Conservation (phyloP, 2,797 vertebrate genomes). For the Phataginus tetradactyla region DNA sequence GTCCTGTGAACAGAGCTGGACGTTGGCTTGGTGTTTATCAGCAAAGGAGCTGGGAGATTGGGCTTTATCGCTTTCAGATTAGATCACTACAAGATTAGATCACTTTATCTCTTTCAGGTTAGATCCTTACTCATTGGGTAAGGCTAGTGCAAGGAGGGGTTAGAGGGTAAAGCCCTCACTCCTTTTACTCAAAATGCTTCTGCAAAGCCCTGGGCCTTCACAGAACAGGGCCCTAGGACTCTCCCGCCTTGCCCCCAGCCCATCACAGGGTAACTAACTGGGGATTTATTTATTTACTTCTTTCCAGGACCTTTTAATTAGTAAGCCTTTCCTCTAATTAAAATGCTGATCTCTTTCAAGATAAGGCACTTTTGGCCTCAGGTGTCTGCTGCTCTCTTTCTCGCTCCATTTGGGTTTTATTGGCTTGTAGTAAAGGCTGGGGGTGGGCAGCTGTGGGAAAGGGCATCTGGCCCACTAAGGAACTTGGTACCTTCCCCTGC, state of each 20-base stretch:
- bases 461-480: no score
- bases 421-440: background rate
- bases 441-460: background rate
- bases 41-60: constrained; percentile 77
- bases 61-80: no score
- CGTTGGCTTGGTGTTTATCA: constrained; percentile 81
- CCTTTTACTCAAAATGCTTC: constrained; percentile 55
- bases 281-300: constrained; percentile 39
- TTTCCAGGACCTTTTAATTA: constrained; percentile 55
- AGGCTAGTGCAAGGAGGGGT: background rate
- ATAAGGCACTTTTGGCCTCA: constrained; percentile 53
- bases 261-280: background rate
- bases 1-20: constrained; percentile 15
- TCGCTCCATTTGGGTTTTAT: constrained; percentile 35
- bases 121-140: constrained; percentile 68
- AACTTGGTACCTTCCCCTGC: background rate
- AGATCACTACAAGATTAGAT: no score
- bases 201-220: background rate
- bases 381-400: constrained; percentile 52
- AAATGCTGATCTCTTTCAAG: constrained; percentile 57
- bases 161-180: background rate
- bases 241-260: background rate
- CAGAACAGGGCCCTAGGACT: constrained; percentile 36
- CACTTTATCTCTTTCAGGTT: constrained; percentile 82
- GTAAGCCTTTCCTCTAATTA: constrained; percentile 46